A percentile compares a stretch with the other conserved stretches of the same genome.
These are phyloP conservation scores for Sylvia borin DNA, from an alignment of 2,797 vertebrate species.

Conservation along the genomic window DNA sequence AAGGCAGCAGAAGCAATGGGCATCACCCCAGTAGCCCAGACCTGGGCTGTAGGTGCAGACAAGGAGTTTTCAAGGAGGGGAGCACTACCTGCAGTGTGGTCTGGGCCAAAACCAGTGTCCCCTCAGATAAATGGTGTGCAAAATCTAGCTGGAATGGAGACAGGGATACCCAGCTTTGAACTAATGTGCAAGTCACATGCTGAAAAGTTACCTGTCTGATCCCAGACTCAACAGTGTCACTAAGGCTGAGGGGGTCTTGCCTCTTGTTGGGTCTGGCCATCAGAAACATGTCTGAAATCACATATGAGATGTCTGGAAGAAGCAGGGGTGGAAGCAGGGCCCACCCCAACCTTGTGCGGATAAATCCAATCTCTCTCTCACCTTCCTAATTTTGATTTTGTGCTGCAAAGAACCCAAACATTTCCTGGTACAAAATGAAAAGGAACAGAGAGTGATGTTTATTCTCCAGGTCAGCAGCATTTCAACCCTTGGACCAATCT, in stretches of 20 bases:
- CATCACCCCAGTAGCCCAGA: background rate
- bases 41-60: background rate
- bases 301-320: background rate
- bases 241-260: background rate
- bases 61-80: background rate
- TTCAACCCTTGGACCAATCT: background rate
- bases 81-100: background rate
- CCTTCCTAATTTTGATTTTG: background rate
- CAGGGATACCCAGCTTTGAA: background rate
- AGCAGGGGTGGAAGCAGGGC: background rate
- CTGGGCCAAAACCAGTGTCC: background rate
- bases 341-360: background rate
- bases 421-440: background rate
- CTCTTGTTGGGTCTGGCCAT: background rate
- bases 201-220: background rate
- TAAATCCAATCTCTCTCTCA: background rate
- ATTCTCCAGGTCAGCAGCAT: background rate
- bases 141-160: background rate
- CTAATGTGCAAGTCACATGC: rapidly evolving
- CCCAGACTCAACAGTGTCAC: background rate
- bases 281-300: background rate
- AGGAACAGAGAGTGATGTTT: background rate
- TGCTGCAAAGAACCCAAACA: background rate
- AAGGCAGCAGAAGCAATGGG: background rate
- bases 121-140: background rate